These are phyloP conservation scores for Pantherophis alleghaniensis DNA, from an alignment of 2,797 vertebrate species.

Conservation along the genomic window DNA sequence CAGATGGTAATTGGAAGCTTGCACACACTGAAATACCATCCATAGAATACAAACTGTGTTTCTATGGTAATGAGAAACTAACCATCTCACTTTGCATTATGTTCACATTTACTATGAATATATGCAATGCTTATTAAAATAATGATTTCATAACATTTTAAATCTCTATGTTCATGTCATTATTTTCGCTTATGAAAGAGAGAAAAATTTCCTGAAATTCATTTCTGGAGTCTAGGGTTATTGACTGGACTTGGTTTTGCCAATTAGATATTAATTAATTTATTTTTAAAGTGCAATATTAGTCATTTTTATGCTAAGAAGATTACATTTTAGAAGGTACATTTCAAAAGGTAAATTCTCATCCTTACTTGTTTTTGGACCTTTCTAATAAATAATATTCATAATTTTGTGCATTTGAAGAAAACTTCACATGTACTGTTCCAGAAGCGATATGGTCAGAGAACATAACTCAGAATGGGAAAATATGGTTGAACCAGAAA, in stretches of 20 bases:
- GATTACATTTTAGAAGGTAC: not conserved
- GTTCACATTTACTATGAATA: conserved; percentile 56
- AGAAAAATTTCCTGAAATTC: not conserved
- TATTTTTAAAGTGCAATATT: not conserved
- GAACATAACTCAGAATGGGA: not conserved
- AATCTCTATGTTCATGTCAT: not conserved
- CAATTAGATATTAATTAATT: not conserved
- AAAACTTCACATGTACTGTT: not conserved
- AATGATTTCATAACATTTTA: not conserved
- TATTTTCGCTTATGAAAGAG: not conserved
- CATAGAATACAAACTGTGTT: conserved; percentile 59
- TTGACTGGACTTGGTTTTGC: not conserved
- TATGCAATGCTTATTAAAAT: conserved; percentile 39
- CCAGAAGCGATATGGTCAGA: not conserved
- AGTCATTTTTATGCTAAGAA: not conserved
- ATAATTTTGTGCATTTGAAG: not conserved
- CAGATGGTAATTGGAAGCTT: conserved; percentile 62
- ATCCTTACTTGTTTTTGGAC: not conserved
- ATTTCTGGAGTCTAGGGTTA: not conserved
- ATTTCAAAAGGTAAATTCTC: not conserved
- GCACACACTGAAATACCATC: conserved; percentile 46
- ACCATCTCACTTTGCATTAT: conserved; percentile 47
- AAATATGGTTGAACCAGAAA: not conserved
- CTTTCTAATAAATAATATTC: not conserved
- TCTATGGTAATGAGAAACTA: conserved; percentile 62